Conservation (phyloP, 2,888 invertebrate species). For the Orthosia incerta region DNA sequence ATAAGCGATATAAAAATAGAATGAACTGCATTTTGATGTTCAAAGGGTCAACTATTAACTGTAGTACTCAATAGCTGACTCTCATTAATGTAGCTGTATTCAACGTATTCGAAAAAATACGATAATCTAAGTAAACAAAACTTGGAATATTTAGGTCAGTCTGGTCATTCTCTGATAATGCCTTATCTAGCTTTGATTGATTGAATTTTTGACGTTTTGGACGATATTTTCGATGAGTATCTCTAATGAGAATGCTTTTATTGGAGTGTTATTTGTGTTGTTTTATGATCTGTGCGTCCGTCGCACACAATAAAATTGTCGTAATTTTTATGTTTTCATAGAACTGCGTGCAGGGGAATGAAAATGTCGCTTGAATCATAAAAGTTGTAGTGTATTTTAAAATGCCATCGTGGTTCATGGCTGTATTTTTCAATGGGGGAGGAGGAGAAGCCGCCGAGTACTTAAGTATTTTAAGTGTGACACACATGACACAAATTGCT, state of each 20-base stretch:
- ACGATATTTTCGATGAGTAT: slow-evolving; percentile 66
- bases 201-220: slow-evolving; percentile 45
- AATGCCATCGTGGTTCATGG: slow-evolving; percentile 28
- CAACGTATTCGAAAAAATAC: slow-evolving; percentile 33
- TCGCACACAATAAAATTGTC: slow-evolving; percentile 77
- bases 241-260: slow-evolving; percentile 66
- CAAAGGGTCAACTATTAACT: slow-evolving; percentile 19
- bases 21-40: slow-evolving; percentile 44
- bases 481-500: no score
- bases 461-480: not conserved
- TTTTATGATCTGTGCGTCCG: slow-evolving; percentile 73
- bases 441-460: not conserved
- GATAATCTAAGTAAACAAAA: slow-evolving; percentile 58
- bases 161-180: slow-evolving; percentile 54
- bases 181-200: slow-evolving; percentile 60
- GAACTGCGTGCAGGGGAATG: slow-evolving; percentile 65
- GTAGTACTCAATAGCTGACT: slow-evolving; percentile 20
- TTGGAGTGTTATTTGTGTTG: slow-evolving; percentile 65
- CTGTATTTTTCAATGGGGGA: slow-evolving; percentile 14
- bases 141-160: slow-evolving; percentile 53
- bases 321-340: slow-evolving; percentile 79
- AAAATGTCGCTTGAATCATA: slow-evolving; percentile 60
- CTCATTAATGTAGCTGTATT: slow-evolving; percentile 44
- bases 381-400: slow-evolving; percentile 45
- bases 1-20: slow-evolving; percentile 60